Evolutionary conservation across 2,797 vertebrate species (phyloP).

Genomic region (Tenualosa ilisha): DNA sequence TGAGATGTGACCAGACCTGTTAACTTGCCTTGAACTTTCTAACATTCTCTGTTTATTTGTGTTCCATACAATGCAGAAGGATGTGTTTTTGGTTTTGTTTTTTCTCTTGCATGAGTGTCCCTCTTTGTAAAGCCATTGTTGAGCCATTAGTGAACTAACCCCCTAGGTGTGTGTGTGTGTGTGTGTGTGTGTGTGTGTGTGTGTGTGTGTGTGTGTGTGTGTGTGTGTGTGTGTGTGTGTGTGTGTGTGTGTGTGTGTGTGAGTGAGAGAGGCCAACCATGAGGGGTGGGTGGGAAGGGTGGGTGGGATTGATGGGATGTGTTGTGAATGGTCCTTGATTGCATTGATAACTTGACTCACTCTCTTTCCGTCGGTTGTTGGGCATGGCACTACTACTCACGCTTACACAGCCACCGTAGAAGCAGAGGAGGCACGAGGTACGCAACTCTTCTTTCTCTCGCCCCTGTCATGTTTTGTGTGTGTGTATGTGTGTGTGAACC

Average conservation of each 20-base stretch:
- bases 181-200: neutral
- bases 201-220: slow-evolving; percentile 21
- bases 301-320: slow-evolving; percentile 15
- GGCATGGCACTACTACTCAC: slow-evolving; percentile 90
- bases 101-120: neutral
- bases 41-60: slow-evolving; percentile 2
- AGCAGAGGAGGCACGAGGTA: slow-evolving; percentile 95
- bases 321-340: slow-evolving; percentile 56
- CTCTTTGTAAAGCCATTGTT: slow-evolving; percentile 8
- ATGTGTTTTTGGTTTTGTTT: neutral
- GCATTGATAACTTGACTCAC: slow-evolving; percentile 69
- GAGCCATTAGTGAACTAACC: slow-evolving; percentile 33
- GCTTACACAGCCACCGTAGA: slow-evolving; percentile 95
- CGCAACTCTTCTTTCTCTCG: slow-evolving; percentile 56
- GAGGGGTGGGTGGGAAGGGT: slow-evolving; percentile 15
- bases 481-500: slow-evolving; percentile 21
- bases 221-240: slow-evolving; percentile 8
- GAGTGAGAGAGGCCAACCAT: neutral
- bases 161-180: neutral
- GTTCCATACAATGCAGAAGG: neutral
- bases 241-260: too few species aligned
- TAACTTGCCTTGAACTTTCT: neutral
- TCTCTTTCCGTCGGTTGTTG: slow-evolving; percentile 81
- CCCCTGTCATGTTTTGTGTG: neutral
- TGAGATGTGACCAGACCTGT: neutral